Conservation (phyloP, 2,888 invertebrate species). For the Melangyna quadrimaculata region DNA sequence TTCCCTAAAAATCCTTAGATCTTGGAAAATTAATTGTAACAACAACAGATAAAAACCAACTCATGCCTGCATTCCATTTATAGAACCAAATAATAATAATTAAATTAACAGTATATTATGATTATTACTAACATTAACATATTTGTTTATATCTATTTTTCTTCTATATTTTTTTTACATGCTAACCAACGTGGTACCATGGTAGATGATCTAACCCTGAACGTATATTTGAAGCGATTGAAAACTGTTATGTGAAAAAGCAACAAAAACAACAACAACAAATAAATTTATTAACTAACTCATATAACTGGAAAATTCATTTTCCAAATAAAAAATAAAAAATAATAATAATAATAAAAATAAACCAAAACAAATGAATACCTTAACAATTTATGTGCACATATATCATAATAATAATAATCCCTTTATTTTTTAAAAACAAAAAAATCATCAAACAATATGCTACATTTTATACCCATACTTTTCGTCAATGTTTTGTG, state of each 20-base stretch:
- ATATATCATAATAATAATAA: conserved; percentile 32
- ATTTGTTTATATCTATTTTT: conserved; percentile 75
- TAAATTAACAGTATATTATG: conserved; percentile 49
- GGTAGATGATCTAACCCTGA: conserved; percentile 76
- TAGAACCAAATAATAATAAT: conserved; percentile 20
- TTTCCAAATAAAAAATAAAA: conserved; percentile 35
- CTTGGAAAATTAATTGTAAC: background rate
- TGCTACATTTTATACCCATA: conserved; percentile 34
- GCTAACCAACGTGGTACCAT: conserved; percentile 77
- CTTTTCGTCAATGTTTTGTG: conserved; percentile 68
- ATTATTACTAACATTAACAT: conserved; percentile 75
- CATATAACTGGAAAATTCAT: conserved; percentile 28
- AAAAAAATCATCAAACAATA: conserved; percentile 39
- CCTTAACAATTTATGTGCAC: conserved; percentile 53
- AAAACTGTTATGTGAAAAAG: conserved; percentile 68
- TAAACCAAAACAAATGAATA: conserved; percentile 36
- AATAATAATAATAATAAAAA: conserved; percentile 48
- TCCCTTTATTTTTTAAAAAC: too few species aligned
- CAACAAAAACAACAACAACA: conserved; percentile 46
- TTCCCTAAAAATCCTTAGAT: too few species aligned
- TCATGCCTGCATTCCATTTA: conserved; percentile 61
- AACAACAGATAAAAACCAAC: background rate
- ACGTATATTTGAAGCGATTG: conserved; percentile 70
- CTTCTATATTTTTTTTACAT: conserved; percentile 75
- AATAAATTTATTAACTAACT: conserved; percentile 64